phyloP scores from a whole-genome alignment of 2,113 vertebrate genomes.

The Sorex araneus region DNA sequence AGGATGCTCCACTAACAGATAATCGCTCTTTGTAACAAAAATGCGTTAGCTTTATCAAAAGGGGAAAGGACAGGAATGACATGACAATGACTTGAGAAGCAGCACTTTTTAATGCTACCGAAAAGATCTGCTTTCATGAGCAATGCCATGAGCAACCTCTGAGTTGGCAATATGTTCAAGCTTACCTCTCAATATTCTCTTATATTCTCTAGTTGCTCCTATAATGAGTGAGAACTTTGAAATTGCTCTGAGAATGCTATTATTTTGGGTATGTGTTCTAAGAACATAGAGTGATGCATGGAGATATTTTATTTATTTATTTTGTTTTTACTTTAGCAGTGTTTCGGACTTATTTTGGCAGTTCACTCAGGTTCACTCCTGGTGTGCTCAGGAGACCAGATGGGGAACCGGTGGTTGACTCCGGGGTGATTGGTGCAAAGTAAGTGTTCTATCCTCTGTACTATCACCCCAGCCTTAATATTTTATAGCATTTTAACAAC shows the following conservation, averaged over 20 bases:
- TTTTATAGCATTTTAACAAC: neutral
- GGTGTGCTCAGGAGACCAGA: no score
- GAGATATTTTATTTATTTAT: neutral
- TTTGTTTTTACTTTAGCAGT: no score
- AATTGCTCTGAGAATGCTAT: neutral
- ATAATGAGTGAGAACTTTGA: neutral
- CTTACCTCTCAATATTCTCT: neutral
- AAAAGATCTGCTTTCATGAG: neutral
- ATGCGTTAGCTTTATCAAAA: neutral
- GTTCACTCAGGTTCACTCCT: no score
- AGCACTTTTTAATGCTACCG: neutral
- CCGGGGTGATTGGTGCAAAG: no score
- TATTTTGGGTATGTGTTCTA: neutral
- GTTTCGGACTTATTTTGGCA: no score
- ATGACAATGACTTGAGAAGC: neutral
- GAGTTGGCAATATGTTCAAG: neutral
- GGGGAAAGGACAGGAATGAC: neutral
- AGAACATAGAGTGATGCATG: neutral
- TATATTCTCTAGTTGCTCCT: neutral
- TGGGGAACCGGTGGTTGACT: no score
- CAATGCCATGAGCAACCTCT: neutral
- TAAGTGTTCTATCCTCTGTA: no score
- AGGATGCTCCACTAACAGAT: neutral
- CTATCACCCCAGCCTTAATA: no score
- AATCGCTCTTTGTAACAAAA: neutral